Base-by-base conservation (phyloP, 2,888 invertebrate species). In the Callyntrura sp. region DNA sequence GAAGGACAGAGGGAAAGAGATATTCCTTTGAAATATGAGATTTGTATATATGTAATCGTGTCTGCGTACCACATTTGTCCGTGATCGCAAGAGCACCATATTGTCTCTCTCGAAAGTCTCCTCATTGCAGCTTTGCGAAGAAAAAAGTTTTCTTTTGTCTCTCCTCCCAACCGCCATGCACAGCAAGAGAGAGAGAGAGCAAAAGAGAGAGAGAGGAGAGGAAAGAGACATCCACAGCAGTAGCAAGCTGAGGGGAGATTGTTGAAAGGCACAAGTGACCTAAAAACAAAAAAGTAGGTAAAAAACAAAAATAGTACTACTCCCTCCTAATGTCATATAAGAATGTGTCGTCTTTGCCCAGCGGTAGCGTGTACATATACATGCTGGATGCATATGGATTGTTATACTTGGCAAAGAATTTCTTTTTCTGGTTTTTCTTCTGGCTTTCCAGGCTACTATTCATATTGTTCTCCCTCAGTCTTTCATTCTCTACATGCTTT, bases 11-110 rank as follows among this genome's bases (percentile, higher is more conserved):
- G 11, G 20, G 57, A 17, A 20, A 57, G 28, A 60, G 35, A 60
- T 60, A 60, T 79, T 57, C 35, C 60, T 79, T 79, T 79, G 79
- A 79, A 79, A 79, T 57, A 79, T 79, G 79, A 79, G 79, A 60
- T 35, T 79, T 60, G 11, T 60, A 17, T 79, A 43, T 20, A 79
- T 43, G 25, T 79, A 11, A n/a, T n/a, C 23, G 20, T 48, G 35
- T 25, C 6, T 35, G 25, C 5, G 11, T 45, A 60, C 55, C 57
- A 60, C 43, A 35, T 35, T 35, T 35, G 35, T 35, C 35, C 35
- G 35, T 35, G 60, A 60, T 60, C 28, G 14, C 17, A 35, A 79
- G 79, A 79, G 12, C 60, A 35, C 35, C 35, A 79, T 28, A 55
- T 78, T 78, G 60, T 79, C 79, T 79, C 79, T 35, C 3, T 35